Base-by-base conservation (phyloP, 1,140 invertebrate species). In the Leptinotarsa undecemlineata region DNA sequence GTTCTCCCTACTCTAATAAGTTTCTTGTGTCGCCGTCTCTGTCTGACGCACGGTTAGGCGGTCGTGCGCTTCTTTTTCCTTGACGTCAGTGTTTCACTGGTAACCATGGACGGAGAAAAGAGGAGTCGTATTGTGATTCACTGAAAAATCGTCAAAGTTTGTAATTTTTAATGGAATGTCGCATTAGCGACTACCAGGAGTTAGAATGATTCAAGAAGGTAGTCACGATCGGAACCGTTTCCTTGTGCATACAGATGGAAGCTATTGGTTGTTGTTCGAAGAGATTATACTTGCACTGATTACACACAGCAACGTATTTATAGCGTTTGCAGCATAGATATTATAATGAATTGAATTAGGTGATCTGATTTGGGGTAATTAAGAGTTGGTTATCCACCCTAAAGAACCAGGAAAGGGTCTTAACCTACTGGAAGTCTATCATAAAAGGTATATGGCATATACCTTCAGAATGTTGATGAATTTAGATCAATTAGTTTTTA, bases 1-100 rank as follows among this genome's bases (percentile, higher is more conserved):
- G 79, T 78, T 81, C 80, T 80, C 80, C 81, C 83, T 81, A 80
- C 80, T 81, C 81, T 82, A 82, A 82, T 81, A 81, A 83, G 81
- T 84, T 84, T 82, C 82, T 83, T 80, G 68, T 81, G 71, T 74
- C 19, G 51, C 66, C 23, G 69, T 80, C 74, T 80, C 79, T 68
- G 64, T 82, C 77, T 72, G 26, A 47, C 73, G n/a, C 72, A 48
- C 71, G 64, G 19, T 13, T 14, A 13, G 8, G 21, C 19, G 61
- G 23, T 80, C 68, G 66, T 60, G 42, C 60, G 66, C 14, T 82
- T 80, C 77, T 73, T 73, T 69, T 82, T 76, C 71, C 74, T 77
- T 85, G 84, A 85, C 84, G 84, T 84, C 83, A 84, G 81, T 80
- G 79, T 81, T 80, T 80, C 82, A 81, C 82, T 77, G 80, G 47